Evolutionary conservation across 1,140 invertebrate species (phyloP), one percentile per base, ranked within the genome.

Genomic region (Bombus breviceps): DNA sequence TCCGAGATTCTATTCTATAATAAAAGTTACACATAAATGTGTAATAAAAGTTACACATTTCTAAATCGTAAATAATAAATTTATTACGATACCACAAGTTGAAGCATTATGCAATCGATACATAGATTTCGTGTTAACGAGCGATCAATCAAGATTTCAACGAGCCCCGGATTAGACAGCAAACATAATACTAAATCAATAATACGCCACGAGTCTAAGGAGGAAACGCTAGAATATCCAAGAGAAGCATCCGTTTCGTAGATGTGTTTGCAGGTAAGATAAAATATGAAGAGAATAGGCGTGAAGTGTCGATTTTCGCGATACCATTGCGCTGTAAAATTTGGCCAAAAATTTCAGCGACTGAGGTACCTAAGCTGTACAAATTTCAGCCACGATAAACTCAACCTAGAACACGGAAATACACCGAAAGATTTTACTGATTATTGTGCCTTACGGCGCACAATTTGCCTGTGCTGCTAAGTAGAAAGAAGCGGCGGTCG

Each of bases 131-230:
- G 39, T 64, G 81, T 79, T 89, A 86, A 84, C 88, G 59, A 81
- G 72, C 81, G 80, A 86, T 89, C 88, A 69, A 86, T 89, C 80
- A 64, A 34, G 82, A 57, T 75, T 37, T 34, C 43, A 62, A 15
- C 41, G 25, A 39, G 12, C 3, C 5, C 18, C 18, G 9, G 81
- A 77, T 68, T 83, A 53, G 68, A 28, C 34, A 73, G 34, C 43
- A 37, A 69, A 41, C 18, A 28, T 53, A 57, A 77, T 41, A 57
- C 53, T 12, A 10, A 64, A 72, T 85, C 83, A 6, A 79, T 72
- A 80, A 47, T 15, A 34, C n/a, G 22, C 25, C 28, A 3, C 28
- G 34, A n/a, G 8, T n/a, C 57, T 25, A 64, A 69, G 32, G 28
- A 64, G 53, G 10, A 34, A 28, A 32, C 4, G 15, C 18, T 32